These are phyloP conservation scores for Anolis carolinensis DNA, from an alignment of 2,113 vertebrate genomes.

Conservation along the genomic window DNA sequence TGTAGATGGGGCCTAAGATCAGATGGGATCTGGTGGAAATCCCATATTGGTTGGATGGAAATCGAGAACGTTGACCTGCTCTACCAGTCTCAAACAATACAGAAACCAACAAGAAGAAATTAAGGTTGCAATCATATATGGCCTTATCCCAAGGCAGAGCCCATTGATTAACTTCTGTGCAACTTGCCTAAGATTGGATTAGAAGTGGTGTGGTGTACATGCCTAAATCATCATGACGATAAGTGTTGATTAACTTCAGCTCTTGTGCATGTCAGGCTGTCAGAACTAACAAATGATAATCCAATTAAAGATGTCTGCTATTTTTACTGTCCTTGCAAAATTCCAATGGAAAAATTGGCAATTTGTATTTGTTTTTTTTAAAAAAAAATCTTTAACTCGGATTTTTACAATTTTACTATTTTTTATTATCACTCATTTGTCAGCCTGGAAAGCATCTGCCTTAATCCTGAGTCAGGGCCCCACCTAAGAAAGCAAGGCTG, in stretches of 20 bases:
- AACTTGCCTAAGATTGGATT: background rate
- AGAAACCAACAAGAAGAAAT: background rate
- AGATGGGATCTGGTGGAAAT: too few relatives aligned
- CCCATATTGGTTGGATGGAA: too few relatives aligned
- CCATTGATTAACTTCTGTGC: background rate
- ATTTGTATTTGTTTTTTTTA: background rate
- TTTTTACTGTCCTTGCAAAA: background rate
- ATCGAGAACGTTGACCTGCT: too few relatives aligned
- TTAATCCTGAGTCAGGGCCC: slow-evolving; percentile 6
- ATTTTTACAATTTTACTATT: background rate
- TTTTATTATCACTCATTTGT: background rate
- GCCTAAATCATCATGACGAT: background rate
- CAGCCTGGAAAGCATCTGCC: background rate
- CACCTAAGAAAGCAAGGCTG: slow-evolving; percentile 31
- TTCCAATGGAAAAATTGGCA: background rate
- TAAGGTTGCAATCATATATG: background rate
- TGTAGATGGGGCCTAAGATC: too few relatives aligned
- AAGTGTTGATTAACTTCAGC: background rate
- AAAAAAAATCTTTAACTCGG: background rate
- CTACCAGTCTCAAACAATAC: background rate
- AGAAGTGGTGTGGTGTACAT: background rate
- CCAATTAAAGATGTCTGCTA: background rate
- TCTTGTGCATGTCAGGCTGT: background rate
- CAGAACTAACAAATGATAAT: background rate
- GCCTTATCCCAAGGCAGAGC: background rate